Evolutionary conservation across 2,888 invertebrate species (phyloP), one percentile per base, ranked within the genome.

Genomic region (Portevinia maculata): DNA sequence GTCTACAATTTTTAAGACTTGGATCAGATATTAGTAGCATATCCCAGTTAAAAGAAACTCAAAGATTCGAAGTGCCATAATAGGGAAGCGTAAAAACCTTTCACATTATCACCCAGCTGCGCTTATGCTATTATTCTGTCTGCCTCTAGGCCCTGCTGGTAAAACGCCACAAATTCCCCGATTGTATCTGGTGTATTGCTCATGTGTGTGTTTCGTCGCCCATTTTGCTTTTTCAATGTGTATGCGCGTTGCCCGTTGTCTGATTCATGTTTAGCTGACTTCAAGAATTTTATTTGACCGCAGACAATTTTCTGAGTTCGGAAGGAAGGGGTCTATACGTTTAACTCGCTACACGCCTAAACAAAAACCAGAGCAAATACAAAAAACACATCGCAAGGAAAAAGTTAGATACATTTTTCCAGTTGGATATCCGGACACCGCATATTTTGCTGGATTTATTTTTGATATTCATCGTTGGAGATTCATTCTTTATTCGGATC

Each of bases 221-320:
- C 71, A 71, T 73, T 60, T 67, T 67, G 32, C 7, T 21, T 44
- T 73, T 15, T 69, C 7, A 57, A 55, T 73, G 81, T 83, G 60
- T 78, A 65, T 41, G 60, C 48, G 52, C 52, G 52, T 53, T 55
- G 32, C 24, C 64, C 48, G 52, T n/a, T n/a, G 74, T 32, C 60
- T 83, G 83, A 83, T 76, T 78, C 78, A 78, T 83, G 76, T 65
- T 79, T 74, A 13, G 39, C 41, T 71, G 76, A 83, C 71, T 83
- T 78, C 78, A 83, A 83, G 71, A 78, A 83, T 83, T 71, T 67
- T 53, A 83, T 67, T 83, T 37, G 71, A 60, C 55, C 67, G 71
- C 83, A 83, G 83, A 83, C 78, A 73, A 78, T 78, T 78, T 83
- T 83, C 37, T 67, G 78, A 83, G 78, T 83, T 83, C 67, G 71